Base-by-base conservation (phyloP, 2,888 invertebrate genomes). In the Asteroscopus sphinx region DNA sequence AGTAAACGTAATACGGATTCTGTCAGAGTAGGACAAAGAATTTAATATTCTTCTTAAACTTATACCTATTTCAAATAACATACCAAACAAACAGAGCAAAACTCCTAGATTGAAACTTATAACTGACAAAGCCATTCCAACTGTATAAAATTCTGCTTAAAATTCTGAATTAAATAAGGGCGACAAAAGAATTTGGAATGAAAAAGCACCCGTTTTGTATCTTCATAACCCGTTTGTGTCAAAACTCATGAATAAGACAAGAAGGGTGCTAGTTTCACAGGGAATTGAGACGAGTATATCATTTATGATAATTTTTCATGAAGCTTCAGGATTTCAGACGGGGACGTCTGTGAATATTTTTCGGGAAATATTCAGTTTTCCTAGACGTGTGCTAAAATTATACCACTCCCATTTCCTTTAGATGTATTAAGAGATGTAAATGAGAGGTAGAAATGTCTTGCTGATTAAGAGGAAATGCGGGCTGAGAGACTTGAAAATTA, bases 191-290 rank as follows among this genome's bases (percentile, higher is more conserved):
- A 77, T 72, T 71, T 66, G 49, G 64, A 68, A 75, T 75, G 67
- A 77, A 65, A 74, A 72, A 76, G 68, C 66, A 58, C 61, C 68
- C 72, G 75, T 75, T 75, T 75, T 77, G 77, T 77, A 66, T 72
- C 60, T 65, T 28, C 61, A 53, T 77, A 75, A 74, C 75, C 77
- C 72, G 62, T 72, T 68, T 77, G 65, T 75, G 79, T 79, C 76
- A 71, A 67, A 77, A 67, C 69, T 82, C 83, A 82, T 82, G 82
- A 82, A 82, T 81, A 81, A 77, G 70, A 69, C 73, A 71, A 56
- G 65, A 60, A 72, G 66, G 66, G 72, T 63, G 71, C 69, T 80
- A 80, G 71, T 78, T 79, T 68, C 62, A 42, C 35, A 32, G 47
- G 60, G 70, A 77, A 76, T 75, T 69, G 74, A 66, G 71, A 58